phyloP scores from a whole-genome alignment of 2,797 vertebrate species.

The Cryptoprocta ferox region DNA sequence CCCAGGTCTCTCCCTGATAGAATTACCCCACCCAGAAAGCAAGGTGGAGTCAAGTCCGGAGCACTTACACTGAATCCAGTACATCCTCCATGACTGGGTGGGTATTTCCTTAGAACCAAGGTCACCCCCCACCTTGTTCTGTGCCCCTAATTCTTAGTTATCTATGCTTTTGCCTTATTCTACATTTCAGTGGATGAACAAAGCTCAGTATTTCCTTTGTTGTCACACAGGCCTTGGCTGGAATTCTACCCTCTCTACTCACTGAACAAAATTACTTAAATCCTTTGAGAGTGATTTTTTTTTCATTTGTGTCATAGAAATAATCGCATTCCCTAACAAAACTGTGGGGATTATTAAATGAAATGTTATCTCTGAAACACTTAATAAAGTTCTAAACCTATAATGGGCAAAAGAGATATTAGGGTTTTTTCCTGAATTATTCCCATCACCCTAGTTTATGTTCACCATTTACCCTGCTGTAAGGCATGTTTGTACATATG shows the following conservation, averaged over 20 bases:
- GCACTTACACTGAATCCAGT: not conserved
- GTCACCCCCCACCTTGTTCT: not conserved
- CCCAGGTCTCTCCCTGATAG: not conserved
- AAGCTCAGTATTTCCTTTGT: not conserved
- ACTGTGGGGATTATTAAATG: not conserved
- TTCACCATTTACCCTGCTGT: not conserved
- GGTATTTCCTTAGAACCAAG: not conserved
- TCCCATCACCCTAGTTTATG: not conserved
- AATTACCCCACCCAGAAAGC: not conserved
- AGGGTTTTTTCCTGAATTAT: not conserved
- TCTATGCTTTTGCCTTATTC: not conserved
- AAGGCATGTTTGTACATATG: not conserved
- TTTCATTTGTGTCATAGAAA: not conserved
- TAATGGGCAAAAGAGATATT: not conserved
- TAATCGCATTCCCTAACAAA: not conserved
- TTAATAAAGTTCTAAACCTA: not conserved
- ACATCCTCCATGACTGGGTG: fast-evolving
- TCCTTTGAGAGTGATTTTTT: not conserved
- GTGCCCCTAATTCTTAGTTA: not conserved
- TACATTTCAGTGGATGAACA: not conserved
- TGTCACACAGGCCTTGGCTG: not conserved
- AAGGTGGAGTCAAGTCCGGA: not conserved
- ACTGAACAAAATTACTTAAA: not conserved
- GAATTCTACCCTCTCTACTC: not conserved
- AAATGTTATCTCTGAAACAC: not conserved